Evolutionary conservation across 2,113 vertebrate species (phyloP).

Genomic region (Apteryx owenii): DNA sequence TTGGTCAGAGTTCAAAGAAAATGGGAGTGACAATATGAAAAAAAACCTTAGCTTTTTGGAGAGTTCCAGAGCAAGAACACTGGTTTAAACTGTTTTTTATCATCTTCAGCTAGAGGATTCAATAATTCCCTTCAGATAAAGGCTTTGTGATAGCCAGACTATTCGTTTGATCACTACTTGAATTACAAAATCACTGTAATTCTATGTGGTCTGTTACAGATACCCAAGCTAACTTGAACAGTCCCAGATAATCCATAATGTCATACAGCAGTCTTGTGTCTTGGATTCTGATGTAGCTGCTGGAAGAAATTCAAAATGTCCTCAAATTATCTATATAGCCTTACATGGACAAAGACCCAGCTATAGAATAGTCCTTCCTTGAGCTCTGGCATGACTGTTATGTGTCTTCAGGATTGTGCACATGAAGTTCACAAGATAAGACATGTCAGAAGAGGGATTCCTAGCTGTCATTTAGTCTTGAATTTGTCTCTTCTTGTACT

Average conservation of each 20-base stretch:
- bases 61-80: background rate
- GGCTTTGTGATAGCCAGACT: background rate
- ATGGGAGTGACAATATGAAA: background rate
- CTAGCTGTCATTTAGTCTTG: background rate
- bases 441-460: background rate
- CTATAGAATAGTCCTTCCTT: background rate
- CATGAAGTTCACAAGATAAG: background rate
- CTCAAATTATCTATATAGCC: background rate
- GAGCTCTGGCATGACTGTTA: background rate
- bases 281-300: background rate
- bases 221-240: background rate
- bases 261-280: background rate
- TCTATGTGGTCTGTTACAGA: background rate
- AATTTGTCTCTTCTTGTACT: background rate
- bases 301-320: slow-evolving; percentile 33
- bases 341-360: background rate
- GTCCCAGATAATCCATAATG: background rate
- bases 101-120: background rate
- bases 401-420: background rate
- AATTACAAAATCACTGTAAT: background rate
- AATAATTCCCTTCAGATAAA: background rate
- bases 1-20: background rate
- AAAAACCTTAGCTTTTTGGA: background rate
- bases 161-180: background rate
- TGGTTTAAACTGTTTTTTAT: background rate